Conservation (phyloP, 2,797 vertebrate genomes). For the Euphonia xanthogaster region DNA sequence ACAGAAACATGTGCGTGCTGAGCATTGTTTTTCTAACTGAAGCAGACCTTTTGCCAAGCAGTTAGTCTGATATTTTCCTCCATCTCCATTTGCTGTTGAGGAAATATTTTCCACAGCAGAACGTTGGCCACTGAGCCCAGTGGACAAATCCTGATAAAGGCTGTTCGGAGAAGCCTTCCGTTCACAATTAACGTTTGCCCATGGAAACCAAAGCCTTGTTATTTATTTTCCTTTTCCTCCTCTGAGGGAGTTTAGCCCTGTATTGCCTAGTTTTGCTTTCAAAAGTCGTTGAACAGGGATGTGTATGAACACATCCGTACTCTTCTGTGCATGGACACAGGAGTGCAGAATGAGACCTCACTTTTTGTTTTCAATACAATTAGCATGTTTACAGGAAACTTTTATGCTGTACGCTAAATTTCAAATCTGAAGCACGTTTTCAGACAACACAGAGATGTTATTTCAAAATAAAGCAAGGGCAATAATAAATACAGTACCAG, state of each 20-base stretch:
- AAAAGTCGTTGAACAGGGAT: background rate
- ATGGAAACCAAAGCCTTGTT: background rate
- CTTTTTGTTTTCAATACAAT: background rate
- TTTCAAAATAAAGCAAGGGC: slow-evolving; percentile 23
- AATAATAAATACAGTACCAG: slow-evolving; percentile 24
- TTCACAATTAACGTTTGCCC: background rate
- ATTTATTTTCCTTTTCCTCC: background rate
- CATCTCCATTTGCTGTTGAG: slow-evolving; percentile 1
- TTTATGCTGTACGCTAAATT: background rate
- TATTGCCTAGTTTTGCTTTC: background rate
- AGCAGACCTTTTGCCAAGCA: background rate
- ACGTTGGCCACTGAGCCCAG: background rate
- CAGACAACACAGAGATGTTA: background rate
- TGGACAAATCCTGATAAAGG: background rate
- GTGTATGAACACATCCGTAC: background rate
- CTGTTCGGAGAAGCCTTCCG: background rate
- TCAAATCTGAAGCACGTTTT: slow-evolving; percentile 5
- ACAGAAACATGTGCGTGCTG: background rate
- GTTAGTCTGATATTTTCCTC: background rate
- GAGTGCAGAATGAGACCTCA: background rate
- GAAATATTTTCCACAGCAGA: slow-evolving; percentile 35
- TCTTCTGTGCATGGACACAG: accelerated
- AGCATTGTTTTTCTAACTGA: background rate
- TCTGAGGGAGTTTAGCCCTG: background rate
- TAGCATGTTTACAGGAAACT: background rate